phyloP scores from a whole-genome alignment of 2,888 invertebrate species.

The Suillia variegata region DNA sequence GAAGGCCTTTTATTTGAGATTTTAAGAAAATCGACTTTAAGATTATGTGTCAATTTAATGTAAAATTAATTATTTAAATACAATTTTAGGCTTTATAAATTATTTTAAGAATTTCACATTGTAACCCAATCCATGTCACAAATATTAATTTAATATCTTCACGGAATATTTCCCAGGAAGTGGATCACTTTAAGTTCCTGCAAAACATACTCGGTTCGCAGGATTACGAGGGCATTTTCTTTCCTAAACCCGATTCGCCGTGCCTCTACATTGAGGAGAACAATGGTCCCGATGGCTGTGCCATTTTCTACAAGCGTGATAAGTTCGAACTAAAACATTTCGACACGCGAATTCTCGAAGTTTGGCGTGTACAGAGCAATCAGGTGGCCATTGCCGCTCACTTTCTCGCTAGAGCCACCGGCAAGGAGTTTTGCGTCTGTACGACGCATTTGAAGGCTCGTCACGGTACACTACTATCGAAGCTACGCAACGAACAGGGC shows the following conservation, averaged over 20 bases:
- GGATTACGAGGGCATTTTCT: slow-evolving; percentile 73
- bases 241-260: slow-evolving; percentile 79
- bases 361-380: slow-evolving; percentile 76
- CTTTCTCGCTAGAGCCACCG: slow-evolving; percentile 64
- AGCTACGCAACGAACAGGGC: slow-evolving; percentile 73
- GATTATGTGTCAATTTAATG: too few species aligned
- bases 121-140: too few species aligned
- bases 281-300: slow-evolving; percentile 80
- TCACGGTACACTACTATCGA: slow-evolving; percentile 69
- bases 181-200: slow-evolving; percentile 75
- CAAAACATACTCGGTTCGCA: slow-evolving; percentile 67
- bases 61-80: too few species aligned
- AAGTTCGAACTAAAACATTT: slow-evolving; percentile 68
- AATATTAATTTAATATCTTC: too few species aligned
- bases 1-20: too few species aligned
- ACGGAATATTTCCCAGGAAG: slow-evolving; percentile 68
- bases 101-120: too few species aligned
- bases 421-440: slow-evolving; percentile 69
- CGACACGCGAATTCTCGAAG: slow-evolving; percentile 69
- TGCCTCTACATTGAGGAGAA: slow-evolving; percentile 74
- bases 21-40: too few species aligned
- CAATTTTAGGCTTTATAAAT: too few species aligned
- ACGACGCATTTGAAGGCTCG: slow-evolving; percentile 79
- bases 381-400: slow-evolving; percentile 70
- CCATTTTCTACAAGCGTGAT: slow-evolving; percentile 71